phyloP scores from a whole-genome alignment of 2,113 vertebrate genomes.

The Brachyhypopomus gauderio region DNA sequence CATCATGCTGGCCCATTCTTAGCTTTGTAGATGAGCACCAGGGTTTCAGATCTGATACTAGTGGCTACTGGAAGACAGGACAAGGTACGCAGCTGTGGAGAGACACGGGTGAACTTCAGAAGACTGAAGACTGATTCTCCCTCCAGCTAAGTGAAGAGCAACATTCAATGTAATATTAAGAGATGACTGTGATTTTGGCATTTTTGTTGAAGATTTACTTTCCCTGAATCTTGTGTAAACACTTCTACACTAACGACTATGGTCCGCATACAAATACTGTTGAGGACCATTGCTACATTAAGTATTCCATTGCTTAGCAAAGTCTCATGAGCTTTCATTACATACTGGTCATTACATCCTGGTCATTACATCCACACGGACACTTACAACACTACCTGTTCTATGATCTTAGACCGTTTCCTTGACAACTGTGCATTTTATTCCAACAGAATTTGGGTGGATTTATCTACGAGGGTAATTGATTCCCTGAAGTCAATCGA shows the following conservation, averaged over 20 bases:
- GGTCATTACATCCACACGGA: conserved; percentile 44
- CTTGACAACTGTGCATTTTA: conserved; percentile 50
- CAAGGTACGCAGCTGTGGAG: too few relatives aligned
- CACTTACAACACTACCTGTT: conserved; percentile 42
- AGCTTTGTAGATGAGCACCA: too few relatives aligned
- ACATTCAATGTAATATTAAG: not conserved
- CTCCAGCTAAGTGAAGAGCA: not conserved
- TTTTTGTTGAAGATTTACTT: conserved; percentile 33
- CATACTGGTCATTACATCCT: conserved; percentile 34
- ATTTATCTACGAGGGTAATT: conserved; percentile 49
- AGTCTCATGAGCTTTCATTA: conserved; percentile 42
- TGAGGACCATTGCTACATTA: conserved; percentile 26
- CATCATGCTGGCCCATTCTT: too few relatives aligned
- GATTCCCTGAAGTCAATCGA: conserved; percentile 53
- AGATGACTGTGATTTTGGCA: conserved; percentile 12
- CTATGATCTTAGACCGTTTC: conserved; percentile 36
- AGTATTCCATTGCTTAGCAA: conserved; percentile 36
- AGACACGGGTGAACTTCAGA: too few relatives aligned
- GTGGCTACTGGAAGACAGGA: too few relatives aligned
- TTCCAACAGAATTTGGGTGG: conserved; percentile 39
- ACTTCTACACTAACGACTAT: conserved; percentile 21
- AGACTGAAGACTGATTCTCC: not conserved
- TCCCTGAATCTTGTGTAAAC: conserved; percentile 32
- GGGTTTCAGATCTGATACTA: too few relatives aligned
- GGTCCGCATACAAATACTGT: conserved; percentile 36